Evolutionary conservation across 2,888 invertebrate species (phyloP), one percentile per base, ranked within the genome.

Genomic region (Norana najaformis): DNA sequence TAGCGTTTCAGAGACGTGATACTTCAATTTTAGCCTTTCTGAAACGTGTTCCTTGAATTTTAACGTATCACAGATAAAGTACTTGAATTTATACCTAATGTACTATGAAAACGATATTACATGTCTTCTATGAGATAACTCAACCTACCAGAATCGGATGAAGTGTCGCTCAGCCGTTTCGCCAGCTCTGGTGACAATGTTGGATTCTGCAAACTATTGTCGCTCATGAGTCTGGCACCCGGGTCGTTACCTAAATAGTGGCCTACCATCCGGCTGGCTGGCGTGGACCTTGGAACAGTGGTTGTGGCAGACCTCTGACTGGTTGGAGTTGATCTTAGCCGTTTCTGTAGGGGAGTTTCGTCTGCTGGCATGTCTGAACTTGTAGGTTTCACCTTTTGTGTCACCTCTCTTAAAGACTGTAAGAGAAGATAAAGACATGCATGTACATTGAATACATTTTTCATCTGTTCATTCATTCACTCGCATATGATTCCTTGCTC

Each of bases 201-300:
- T 11, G 30, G 53, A 53, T 1, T 53, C 30, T 53, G 23, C 23
- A 30, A n/a, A 69, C 30, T 69, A 16, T 13, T 69, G 69, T 69
- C 69, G n/a, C 69, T 85, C 89, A 89, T 36, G 23, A 89, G 83
- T n/a, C 83, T 69, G 18, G 88, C 88, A 30, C 34, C 82, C 23
- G 90, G 83, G 16, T 36, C 34, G 13, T 89, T 90, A 38, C 53
- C 89, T 23, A 94, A 92, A 92, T 94, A 94, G 90, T 94, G 94
- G 88, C 93, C 93, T 4, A 94, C 93, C 90, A 93, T 94, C 34
- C 94, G 92, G 92, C 94, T 94, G 53, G 94, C 94, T 92, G 94
- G 94, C 94, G 92, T 89, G 92, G 92, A 88, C 69, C 69, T 69
- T 69, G 69, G 0, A n/a, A 3, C n/a, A n/a, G n/a, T 8, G 69